These are phyloP conservation scores for Crossaster papposus DNA, from an alignment of 53 echinoderm and acorn worm genomes.

Conservation along the genomic window DNA sequence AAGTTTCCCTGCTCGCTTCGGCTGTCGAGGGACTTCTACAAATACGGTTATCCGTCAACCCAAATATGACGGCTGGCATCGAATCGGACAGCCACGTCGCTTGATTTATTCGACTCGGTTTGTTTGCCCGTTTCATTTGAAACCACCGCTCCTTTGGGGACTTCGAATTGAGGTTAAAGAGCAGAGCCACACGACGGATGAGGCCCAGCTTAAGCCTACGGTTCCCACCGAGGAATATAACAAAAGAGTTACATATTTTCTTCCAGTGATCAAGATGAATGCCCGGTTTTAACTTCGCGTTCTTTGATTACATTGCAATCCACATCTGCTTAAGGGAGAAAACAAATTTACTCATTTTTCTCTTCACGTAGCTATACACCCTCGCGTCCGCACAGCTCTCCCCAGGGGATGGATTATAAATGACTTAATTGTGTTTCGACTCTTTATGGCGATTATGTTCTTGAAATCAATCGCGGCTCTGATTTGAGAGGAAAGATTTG, in stretches of 20 bases:
- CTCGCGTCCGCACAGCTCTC: conserved; percentile 6
- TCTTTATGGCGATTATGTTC: conserved; percentile 50
- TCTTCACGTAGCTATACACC: not conserved
- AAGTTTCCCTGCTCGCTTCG: not conserved
- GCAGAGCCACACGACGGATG: conserved; percentile 25
- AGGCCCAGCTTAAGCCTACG: not conserved
- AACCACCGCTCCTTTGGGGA: conserved; percentile 41
- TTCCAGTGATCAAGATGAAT: conserved; percentile 41
- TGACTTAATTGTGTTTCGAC: conserved; percentile 56
- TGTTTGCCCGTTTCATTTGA: conserved; percentile 31
- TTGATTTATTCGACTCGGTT: conserved; percentile 31
- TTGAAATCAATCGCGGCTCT: conserved; percentile 32
- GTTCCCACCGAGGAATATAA: conserved; percentile 4
- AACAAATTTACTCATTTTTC: not conserved
- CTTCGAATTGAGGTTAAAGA: conserved; percentile 37
- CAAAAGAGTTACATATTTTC: not conserved
- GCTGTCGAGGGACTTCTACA: conserved; percentile 20
- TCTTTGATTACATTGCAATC: conserved; percentile 42
- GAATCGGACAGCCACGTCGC: conserved; percentile 38
- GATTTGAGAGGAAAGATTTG: conserved; percentile 30
- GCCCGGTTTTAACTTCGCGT: conserved; percentile 23
- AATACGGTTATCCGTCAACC: conserved; percentile 54
- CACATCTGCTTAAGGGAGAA: conserved; percentile 12
- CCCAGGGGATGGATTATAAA: conserved; percentile 26
- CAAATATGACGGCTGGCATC: conserved; percentile 43